phyloP scores from a whole-genome alignment of 1,140 invertebrate species.

The Mycetomoellerius zeteki region DNA sequence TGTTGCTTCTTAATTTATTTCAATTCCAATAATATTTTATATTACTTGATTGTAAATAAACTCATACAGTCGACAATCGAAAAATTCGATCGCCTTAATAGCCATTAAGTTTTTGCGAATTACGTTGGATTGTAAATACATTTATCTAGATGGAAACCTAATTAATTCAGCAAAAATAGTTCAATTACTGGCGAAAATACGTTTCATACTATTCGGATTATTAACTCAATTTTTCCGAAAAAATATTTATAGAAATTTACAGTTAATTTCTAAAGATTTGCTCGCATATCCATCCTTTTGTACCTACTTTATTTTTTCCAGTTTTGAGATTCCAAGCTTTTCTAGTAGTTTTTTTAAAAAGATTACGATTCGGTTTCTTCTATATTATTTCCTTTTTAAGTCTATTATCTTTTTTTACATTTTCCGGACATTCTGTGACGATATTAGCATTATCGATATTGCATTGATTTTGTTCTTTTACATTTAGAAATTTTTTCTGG shows the following conservation, averaged over 20 bases:
- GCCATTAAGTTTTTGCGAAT: not conserved
- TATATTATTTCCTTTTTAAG: too few relatives aligned
- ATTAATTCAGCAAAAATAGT: not conserved
- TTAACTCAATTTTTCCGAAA: not conserved
- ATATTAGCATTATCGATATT: too few relatives aligned
- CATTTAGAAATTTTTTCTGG: too few relatives aligned
- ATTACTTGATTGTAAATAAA: not conserved
- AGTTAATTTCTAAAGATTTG: not conserved
- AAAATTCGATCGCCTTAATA: not conserved
- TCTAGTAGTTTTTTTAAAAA: too few relatives aligned
- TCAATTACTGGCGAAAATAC: not conserved
- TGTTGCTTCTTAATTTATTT: not conserved
- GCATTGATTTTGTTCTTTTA: too few relatives aligned
- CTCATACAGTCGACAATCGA: not conserved
- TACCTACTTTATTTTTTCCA: too few relatives aligned
- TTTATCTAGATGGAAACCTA: not conserved
- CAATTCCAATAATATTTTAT: not conserved
- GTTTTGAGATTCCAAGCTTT: too few relatives aligned
- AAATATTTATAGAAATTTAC: not conserved
- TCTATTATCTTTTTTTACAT: too few relatives aligned
- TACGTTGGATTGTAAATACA: not conserved
- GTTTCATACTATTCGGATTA: not conserved
- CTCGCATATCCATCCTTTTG: too few relatives aligned
- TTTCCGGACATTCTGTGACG: too few relatives aligned
- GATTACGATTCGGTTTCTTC: too few relatives aligned